Base-by-base conservation (phyloP, 2,888 invertebrate genomes). In the Melipona beecheii region DNA sequence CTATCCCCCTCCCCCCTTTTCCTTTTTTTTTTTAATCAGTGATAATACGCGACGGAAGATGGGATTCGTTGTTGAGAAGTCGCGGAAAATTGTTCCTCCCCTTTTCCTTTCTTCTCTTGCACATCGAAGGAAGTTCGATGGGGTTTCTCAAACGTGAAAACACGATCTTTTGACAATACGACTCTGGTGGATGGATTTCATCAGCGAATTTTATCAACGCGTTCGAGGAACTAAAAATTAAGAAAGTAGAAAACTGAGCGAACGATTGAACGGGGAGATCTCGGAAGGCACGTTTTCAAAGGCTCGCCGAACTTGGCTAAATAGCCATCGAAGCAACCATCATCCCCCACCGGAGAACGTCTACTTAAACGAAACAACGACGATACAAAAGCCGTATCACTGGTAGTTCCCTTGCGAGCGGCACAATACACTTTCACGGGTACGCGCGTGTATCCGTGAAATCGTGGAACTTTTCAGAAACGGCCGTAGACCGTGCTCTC, bases 401-500 rank as follows among this genome's bases (percentile, higher is more conserved):
- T 52, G n/a, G 54, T 43, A 2, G 19, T 21, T 21, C 1, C 17
- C 24, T 17, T 58, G 15, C n/a, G 4, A 24, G 31, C 21, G 31
- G 2, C 60, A 68, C 71, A 81, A 83, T 81, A 27, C 66, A 43
- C 27, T 65, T 31, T 31, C 31, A 31, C 31, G 21, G 27, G n/a
- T 54, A 27, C 75, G 65, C 72, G 74, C 65, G 69, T 43, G 43
- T 78, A 72, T 78, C 68, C 69, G 65, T 72, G 64, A 82, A 80
- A 83, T 71, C 74, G 75, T 72, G 77, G 50, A 74, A 74, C 84
- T 74, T 80, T 58, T 75, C 60, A 68, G 43, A 74, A n/a, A 17
- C 65, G n/a, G 21, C 36, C 19, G 56, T 58, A 65, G 70, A 68
- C 71, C 83, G 80, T 86, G 87, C 84, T 81, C 85, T 78, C 86